phyloP scores from a whole-genome alignment of 2,888 invertebrate genomes.

The Lucinisca nassula region DNA sequence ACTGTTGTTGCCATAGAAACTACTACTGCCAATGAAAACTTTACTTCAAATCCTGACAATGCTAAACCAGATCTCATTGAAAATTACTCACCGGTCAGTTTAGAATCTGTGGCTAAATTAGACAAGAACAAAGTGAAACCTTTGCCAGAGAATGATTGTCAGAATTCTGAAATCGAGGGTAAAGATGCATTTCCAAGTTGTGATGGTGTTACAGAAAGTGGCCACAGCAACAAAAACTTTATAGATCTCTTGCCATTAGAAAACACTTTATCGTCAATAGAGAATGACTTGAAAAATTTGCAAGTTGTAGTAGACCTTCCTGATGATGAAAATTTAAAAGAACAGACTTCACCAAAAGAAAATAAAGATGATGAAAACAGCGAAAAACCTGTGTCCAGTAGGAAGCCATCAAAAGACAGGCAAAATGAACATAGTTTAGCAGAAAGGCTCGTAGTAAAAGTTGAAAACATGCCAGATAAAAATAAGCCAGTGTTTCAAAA shows the following conservation, averaged over 20 bases:
- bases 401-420: constrained; percentile 22
- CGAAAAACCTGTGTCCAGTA: constrained; percentile 35
- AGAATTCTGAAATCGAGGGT: not conserved
- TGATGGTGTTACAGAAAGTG: not conserved
- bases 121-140: not conserved
- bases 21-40: not conserved
- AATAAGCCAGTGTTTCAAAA: constrained; percentile 59
- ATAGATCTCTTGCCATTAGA: constrained; percentile 34
- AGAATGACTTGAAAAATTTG: constrained; percentile 59
- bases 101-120: not conserved
- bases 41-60: not conserved
- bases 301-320: constrained; percentile 68
- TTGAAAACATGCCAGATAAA: constrained; percentile 47
- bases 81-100: not conserved
- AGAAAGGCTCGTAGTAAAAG: constrained; percentile 59
- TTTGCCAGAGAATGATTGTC: not conserved
- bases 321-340: constrained; percentile 73
- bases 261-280: constrained; percentile 27
- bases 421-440: constrained; percentile 39
- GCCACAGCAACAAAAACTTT: not conserved
- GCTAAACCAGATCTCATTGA: constrained; percentile 7
- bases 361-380: constrained; percentile 64
- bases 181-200: not conserved
- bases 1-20: not conserved
- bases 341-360: constrained; percentile 75